Base-by-base conservation (phyloP, 64 coral and sea anemone species). In the Stichodactyla helianthus region DNA sequence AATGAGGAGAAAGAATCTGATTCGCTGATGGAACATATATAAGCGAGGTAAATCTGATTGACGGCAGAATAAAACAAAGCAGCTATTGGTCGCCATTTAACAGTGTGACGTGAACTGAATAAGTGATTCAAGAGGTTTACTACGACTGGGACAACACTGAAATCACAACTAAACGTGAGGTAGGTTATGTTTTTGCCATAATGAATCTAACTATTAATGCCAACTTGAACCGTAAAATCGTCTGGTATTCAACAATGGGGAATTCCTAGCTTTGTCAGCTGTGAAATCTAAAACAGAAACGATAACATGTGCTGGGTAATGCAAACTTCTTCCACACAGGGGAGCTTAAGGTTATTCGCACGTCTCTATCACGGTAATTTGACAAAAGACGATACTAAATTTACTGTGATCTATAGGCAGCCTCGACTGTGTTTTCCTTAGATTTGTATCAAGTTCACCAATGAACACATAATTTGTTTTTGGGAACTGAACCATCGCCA, bases 311-410 rank as follows among this genome's bases (percentile, higher is more conserved):
- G 9, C 2, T 4, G 31, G 31, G 8, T 74, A 74, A 12, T 31
- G 10, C 25, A 31, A 74, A 74, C 68, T 31, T 74, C 68, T 74
- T 27, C 68, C 68, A 74, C 68, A 12, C 68, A 27, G 27, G 68
- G 68, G 68, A 74, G 68, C 68, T n/a, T 31, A 74, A 74, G 68
- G 68, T 74, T 25, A 74, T 8, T 74, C 27, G n/a, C 23, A n/a
- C 12, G 22, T 74, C 25, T 74, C 68, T 74, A 74, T 74, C 68
- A 74, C 26, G 68, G 25, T 74, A 74, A 74, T 74, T 74, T 74
- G 68, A 31, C 10, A n/a, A 74, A 74, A 31, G 68, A 13, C 25
- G 25, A 28, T 74, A 27, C 27, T 31, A 11, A 10, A 5, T 74
- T 74, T 27, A 22, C 9, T 23, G 22, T 20, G 9, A 70, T 22